These are phyloP conservation scores for Nestor notabilis DNA, from an alignment of 2,113 vertebrate species.

Conservation along the genomic window DNA sequence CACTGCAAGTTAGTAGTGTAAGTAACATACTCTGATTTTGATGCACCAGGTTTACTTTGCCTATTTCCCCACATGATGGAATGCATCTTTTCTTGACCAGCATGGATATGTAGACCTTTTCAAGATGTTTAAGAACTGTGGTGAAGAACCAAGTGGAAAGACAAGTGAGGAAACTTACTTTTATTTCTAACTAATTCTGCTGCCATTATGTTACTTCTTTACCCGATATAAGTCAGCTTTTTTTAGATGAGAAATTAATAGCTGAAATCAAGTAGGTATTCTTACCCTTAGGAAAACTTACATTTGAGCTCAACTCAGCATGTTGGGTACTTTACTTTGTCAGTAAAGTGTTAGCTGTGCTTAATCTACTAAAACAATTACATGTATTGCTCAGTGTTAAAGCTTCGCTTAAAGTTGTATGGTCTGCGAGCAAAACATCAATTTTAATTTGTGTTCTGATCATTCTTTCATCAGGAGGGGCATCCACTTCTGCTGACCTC, in stretches of 20 bases:
- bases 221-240: neutral
- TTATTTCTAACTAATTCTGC: neutral
- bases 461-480: slow-evolving; percentile 29
- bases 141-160: neutral
- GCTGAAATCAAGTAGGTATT: neutral
- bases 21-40: neutral
- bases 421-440: neutral
- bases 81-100: neutral
- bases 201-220: neutral
- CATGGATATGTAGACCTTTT: neutral
- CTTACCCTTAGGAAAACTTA: neutral
- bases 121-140: slow-evolving; percentile 23
- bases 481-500: neutral
- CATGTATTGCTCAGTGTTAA: neutral
- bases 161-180: slow-evolving; percentile 9
- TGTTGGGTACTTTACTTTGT: neutral
- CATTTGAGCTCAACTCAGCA: neutral
- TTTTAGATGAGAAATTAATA: neutral
- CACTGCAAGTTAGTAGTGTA: neutral
- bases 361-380: neutral
- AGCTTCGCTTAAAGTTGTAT: neutral
- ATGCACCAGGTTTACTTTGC: neutral
- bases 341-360: neutral
- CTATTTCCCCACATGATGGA: neutral
- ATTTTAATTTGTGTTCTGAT: neutral